Evolutionary conservation across 2,888 invertebrate species (phyloP), one percentile per base, ranked within the genome.

Genomic region (Andricus curvator): DNA sequence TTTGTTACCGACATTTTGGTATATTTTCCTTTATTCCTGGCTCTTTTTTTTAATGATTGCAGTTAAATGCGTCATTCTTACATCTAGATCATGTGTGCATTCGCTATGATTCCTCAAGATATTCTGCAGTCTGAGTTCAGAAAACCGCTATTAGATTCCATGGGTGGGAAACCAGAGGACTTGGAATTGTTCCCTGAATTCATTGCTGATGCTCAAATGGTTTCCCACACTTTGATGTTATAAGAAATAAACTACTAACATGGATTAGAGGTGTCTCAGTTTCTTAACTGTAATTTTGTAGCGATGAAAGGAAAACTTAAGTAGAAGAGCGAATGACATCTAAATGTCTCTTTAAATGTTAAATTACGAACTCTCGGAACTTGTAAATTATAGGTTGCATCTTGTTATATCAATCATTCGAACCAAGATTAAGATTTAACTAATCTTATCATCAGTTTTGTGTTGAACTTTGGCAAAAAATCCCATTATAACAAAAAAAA

Each of bases 221-320:
- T 60, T 60, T 60, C 56, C 56, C 56, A 60, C 56, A 60, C n/a
- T 60, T 60, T 60, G 0, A 60, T 22, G 56, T 60, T 60, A 60
- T 9, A 60, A 60, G 56, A 60, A 60, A 60, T 60, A 22, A 60
- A 22, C 56, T 56, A 56, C n/a, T 56, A 22, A 20, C n/a, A n/a
- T 56, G n/a, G 56, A 56, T 22, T 60, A 60, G 20, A 60, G n/a
- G 22, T 60, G n/a, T 60, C 56, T 60, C n/a, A 60, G 56, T 60
- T 60, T 60, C n/a, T 22, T 60, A 60, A 60, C 56, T 60, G n/a
- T 60, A 22, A 22, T n/a, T 56, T n/a, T 56, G 56, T n/a, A 56
- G 9, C n/a, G 56, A 56, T 56, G n/a, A 56, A 56, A 56, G 56
- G 56, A n/a, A 56, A 56, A 56, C 56, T 48, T 17, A 3, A 56